phyloP scores from a whole-genome alignment of 2,113 vertebrate species.

The Micromys minutus region DNA sequence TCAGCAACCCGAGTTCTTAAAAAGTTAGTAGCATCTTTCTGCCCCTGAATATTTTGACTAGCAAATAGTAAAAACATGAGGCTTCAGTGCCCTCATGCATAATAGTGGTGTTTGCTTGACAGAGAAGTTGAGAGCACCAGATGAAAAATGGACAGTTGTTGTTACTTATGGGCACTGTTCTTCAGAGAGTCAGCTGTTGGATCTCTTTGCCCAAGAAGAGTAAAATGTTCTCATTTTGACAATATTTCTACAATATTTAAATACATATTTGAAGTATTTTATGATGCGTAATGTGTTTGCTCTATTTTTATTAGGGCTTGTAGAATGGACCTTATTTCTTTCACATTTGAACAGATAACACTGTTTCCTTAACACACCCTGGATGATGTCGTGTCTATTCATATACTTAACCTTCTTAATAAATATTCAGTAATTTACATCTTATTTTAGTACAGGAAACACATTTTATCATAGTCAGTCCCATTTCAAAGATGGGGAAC shows the following conservation, averaged over 20 bases:
- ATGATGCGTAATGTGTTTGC: not conserved
- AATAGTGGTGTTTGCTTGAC: not conserved
- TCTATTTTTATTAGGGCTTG: slow-evolving; percentile 36
- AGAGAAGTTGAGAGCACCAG: slow-evolving; percentile 10
- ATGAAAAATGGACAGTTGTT: slow-evolving; percentile 10
- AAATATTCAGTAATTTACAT: not conserved
- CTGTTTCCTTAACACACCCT: not conserved
- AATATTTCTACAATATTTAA: not conserved
- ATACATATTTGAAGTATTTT: not conserved
- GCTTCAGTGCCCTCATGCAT: not conserved
- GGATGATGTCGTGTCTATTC: slow-evolving; percentile 8
- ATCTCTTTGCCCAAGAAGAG: not conserved
- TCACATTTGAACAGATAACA: slow-evolving; percentile 44
- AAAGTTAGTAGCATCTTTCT: not conserved
- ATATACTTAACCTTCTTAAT: not conserved
- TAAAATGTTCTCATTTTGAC: not conserved
- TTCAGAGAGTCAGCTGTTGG: not conserved
- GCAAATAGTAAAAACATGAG: not conserved
- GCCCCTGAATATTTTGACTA: not conserved
- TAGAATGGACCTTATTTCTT: slow-evolving; percentile 1
- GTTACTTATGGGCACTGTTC: not conserved
- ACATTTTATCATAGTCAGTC: slow-evolving; percentile 41
- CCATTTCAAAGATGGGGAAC: slow-evolving; percentile 72
- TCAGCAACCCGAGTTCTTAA: not conserved
- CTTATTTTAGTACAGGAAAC: not conserved